These are phyloP conservation scores for Hydractinia symbiolongicarpus DNA, from an alignment of 30 jellyfish, hydroid and myxozoan genomes.

Conservation along the genomic window DNA sequence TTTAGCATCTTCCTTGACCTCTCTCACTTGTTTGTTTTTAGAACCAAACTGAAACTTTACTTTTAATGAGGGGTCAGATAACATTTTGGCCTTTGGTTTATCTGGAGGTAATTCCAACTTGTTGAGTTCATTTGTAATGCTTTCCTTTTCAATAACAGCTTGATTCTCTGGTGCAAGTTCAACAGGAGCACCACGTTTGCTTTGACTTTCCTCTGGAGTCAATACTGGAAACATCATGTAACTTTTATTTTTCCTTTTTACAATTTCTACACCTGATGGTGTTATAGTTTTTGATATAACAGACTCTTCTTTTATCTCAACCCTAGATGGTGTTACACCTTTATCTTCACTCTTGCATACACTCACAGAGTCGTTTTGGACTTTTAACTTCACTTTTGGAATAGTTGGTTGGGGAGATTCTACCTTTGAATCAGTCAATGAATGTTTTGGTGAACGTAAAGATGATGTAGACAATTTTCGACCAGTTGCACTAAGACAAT, in stretches of 20 bases:
- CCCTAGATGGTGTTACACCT: background rate
- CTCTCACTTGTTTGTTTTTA: background rate
- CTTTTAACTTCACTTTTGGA: background rate
- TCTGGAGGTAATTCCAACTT: background rate
- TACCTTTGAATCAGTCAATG: background rate
- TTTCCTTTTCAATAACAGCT: background rate
- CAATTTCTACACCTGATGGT: constrained; percentile 13
- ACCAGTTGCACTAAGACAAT: too few relatives aligned
- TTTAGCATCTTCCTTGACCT: too few relatives aligned
- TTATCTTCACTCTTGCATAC: background rate
- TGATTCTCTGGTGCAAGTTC: constrained; percentile 6
- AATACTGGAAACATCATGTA: constrained; percentile 28
- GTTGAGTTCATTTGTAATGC: background rate
- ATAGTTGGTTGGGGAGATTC: background rate
- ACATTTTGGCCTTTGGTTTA: background rate
- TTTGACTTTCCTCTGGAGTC: constrained; percentile 5
- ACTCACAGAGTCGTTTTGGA: background rate
- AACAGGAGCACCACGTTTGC: constrained; percentile 13
- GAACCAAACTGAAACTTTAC: background rate
- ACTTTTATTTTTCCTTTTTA: constrained; percentile 15
- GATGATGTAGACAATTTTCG: too few relatives aligned
- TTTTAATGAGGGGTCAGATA: background rate
- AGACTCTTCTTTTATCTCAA: background rate
- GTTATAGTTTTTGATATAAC: background rate
- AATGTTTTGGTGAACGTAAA: background rate